Percentiles rank a stretch among this genome's conserved stretches.
phyloP scores from a whole-genome alignment of 2,888 invertebrate species.

The Iphiclides podalirius region DNA sequence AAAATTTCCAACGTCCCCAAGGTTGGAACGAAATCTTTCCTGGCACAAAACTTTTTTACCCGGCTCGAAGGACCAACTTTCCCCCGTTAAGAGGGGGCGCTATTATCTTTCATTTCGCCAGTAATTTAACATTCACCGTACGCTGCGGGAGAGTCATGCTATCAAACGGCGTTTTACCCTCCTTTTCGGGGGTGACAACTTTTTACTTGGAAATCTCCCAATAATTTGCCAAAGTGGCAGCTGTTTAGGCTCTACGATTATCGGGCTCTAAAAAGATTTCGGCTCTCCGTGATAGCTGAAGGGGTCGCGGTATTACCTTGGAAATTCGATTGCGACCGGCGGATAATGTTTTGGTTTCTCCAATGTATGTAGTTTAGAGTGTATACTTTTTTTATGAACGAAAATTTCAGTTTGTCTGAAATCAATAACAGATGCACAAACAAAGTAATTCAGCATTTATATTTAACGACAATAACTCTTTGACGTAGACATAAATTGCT shows the following conservation, averaged over 20 bases:
- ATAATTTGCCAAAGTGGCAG: constrained; percentile 79
- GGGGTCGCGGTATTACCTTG: constrained; percentile 21
- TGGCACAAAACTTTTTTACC: constrained; percentile 63
- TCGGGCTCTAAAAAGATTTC: constrained; percentile 66
- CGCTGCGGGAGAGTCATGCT: constrained; percentile 73
- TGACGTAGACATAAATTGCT: too few species aligned
- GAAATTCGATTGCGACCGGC: not conserved
- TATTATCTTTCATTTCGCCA: constrained; percentile 78
- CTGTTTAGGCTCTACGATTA: constrained; percentile 74
- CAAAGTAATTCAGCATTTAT: too few species aligned
- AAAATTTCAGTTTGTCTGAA: too few species aligned
- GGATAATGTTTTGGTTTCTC: not conserved
- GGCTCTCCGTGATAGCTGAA: constrained; percentile 37
- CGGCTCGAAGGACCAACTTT: constrained; percentile 43
- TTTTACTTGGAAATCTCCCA: constrained; percentile 71
- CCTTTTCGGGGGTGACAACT: constrained; percentile 66
- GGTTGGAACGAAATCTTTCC: constrained; percentile 67
- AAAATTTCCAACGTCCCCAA: constrained; percentile 51
- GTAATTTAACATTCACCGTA: constrained; percentile 76
- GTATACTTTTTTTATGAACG: not conserved
- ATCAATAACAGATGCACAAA: too few species aligned
- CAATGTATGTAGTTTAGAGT: not conserved
- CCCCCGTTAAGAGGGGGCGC: constrained; percentile 63
- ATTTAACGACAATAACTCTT: too few species aligned
- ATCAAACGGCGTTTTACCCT: constrained; percentile 71